Base-by-base conservation (phyloP, 1,140 invertebrate species). In the Zelostemma sp. region DNA sequence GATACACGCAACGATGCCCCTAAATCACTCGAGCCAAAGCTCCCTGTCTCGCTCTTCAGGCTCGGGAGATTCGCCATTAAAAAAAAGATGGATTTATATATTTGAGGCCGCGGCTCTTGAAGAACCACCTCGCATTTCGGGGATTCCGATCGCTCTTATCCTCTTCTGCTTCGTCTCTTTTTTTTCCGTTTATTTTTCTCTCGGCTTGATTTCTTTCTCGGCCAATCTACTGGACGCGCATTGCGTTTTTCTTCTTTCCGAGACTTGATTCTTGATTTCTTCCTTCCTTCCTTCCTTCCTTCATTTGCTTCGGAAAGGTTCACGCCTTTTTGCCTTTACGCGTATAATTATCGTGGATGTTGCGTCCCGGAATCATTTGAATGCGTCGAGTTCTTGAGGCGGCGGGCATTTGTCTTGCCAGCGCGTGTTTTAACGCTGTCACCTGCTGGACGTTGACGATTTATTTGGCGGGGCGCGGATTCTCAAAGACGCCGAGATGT, bases 1-100 rank as follows among this genome's bases (percentile, higher is more conserved):
- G 75, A 76, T 82, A 75, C 79, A 77, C 73, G 73, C 77, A 79
- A 79, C 77, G 76, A 79, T 70, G 68, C 55, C 43, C 50, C 65
- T 79, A 81, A 79, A 81, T 81, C 79, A 81, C 74, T 76, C 67
- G 58, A 51, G 43, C 47, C 38, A 18, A 51, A 49, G 46, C 40
- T 33, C 38, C 67, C 65, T 60, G 54, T 62, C 65, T 77, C 72
- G 75, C 71, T 67, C 71, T 69, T 74, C 73, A 73, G 64, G 25
- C 63, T 48, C 54, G 21, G 62, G 56, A 55, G 72, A 62, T 70
- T 69, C 74, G 61, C 74, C 69, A 73, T 78, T 78, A 75, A 76
- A 73, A 8, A 82, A 81, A 82, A 76, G 75, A 81, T 76, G 68
- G 75, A 84, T 82, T 84, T 84, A 83, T 83, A 81, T 68, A 69